Evolutionary conservation across 2,888 invertebrate genomes (phyloP).

Genomic region (Pollenia angustigena): DNA sequence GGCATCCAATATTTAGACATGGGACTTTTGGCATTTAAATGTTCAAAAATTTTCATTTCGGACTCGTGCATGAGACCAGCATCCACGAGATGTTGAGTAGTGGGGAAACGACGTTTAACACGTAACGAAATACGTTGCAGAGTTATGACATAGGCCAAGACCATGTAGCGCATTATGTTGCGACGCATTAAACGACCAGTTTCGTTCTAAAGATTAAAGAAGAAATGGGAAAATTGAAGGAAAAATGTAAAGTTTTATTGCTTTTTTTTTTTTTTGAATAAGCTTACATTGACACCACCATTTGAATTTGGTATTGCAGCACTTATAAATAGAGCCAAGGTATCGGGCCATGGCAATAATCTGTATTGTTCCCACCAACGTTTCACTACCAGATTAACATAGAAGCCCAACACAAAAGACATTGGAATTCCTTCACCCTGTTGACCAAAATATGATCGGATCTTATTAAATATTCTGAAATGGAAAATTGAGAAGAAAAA

Average conservation of each 20-base stretch:
- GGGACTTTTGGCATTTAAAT: slow-evolving; percentile 94
- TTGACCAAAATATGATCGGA: slow-evolving; percentile 93
- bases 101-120: slow-evolving; percentile 94
- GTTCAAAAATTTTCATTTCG: slow-evolving; percentile 95
- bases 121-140: slow-evolving; percentile 93
- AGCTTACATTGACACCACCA: slow-evolving; percentile 82
- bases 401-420: slow-evolving; percentile 98
- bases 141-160: slow-evolving; percentile 94
- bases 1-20: slow-evolving; percentile 98
- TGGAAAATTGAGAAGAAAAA: not conserved
- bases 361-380: slow-evolving; percentile 98
- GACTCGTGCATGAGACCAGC: slow-evolving; percentile 96
- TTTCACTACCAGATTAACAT: slow-evolving; percentile 95
- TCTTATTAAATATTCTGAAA: slow-evolving; percentile 92
- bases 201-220: slow-evolving; percentile 88
- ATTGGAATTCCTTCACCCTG: slow-evolving; percentile 96
- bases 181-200: slow-evolving; percentile 94
- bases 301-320: slow-evolving; percentile 94
- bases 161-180: slow-evolving; percentile 95
- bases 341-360: slow-evolving; percentile 96
- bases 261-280: not conserved
- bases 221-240: not conserved
- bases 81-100: slow-evolving; percentile 95
- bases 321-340: slow-evolving; percentile 94
- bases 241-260: no score